These are phyloP conservation scores for Homarus gammarus DNA, from an alignment of 2,888 invertebrate genomes.

Conservation along the genomic window DNA sequence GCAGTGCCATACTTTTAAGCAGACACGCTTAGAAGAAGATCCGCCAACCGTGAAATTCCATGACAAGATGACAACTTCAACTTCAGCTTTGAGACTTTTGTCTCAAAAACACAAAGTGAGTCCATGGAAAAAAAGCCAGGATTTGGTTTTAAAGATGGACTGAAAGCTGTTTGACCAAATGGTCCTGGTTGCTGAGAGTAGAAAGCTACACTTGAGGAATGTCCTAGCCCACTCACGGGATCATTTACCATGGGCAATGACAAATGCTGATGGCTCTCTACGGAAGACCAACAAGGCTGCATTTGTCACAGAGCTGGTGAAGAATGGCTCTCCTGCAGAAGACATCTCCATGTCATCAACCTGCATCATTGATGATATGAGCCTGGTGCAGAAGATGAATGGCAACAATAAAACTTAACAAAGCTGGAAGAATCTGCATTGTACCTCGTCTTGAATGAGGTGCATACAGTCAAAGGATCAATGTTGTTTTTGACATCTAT, in stretches of 20 bases:
- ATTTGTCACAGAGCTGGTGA: conserved; percentile 16
- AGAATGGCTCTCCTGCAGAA: too few species aligned
- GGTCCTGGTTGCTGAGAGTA: conserved; percentile 32
- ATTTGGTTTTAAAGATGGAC: too few species aligned
- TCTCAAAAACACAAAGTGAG: too few species aligned
- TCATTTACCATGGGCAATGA: conserved; percentile 41
- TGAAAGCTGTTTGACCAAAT: conserved; percentile 38
- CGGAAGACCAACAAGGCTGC: conserved; percentile 19
- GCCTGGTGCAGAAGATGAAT: conserved; percentile 36
- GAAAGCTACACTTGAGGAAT: conserved; percentile 21
- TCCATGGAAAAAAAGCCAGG: too few species aligned
- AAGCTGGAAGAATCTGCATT: too few species aligned
- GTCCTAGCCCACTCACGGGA: conserved; percentile 28
- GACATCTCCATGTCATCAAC: too few species aligned
- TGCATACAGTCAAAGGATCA: too few species aligned
- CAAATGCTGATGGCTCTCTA: conserved; percentile 24
- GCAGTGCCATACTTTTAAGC: background rate
- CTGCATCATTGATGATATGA: too few species aligned
- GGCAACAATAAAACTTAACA: too few species aligned
- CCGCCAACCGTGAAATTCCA: background rate
- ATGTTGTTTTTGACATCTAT: too few species aligned
- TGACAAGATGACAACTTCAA: background rate
- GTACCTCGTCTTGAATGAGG: too few species aligned
- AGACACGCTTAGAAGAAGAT: background rate
- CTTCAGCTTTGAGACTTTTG: conserved; percentile 1